Conservation (phyloP, 2,113 vertebrate species). For the Galbula dea region DNA sequence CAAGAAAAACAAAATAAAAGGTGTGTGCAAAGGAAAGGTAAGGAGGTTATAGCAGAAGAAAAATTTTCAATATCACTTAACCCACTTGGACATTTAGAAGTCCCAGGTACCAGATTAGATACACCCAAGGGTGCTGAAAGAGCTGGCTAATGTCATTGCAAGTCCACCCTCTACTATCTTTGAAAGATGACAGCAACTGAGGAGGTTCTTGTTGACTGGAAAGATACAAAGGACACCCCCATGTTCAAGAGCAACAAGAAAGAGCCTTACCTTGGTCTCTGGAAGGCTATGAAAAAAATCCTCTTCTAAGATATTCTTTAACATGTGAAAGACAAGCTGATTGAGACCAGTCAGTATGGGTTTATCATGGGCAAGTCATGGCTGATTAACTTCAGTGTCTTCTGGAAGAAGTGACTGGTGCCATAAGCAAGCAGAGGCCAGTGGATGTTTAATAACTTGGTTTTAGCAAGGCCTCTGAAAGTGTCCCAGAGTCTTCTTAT, state of each 20-base stretch:
- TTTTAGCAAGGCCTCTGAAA: neutral
- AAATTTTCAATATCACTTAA: neutral
- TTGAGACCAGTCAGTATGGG: neutral
- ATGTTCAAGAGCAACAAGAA: neutral
- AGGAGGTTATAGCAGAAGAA: neutral
- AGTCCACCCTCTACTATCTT: neutral
- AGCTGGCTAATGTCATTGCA: neutral
- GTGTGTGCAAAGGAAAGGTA: neutral
- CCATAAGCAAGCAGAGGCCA: neutral
- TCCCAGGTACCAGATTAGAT: neutral
- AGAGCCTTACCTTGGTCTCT: neutral
- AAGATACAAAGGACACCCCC: neutral
- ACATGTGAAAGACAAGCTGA: neutral
- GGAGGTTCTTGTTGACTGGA: neutral
- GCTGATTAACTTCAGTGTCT: neutral
- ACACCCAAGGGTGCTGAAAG: neutral
- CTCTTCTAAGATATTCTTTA: neutral
- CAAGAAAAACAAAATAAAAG: neutral
- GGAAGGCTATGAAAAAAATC: neutral
- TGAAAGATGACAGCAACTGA: neutral
- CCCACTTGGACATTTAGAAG: neutral
- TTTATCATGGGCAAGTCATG: neutral
- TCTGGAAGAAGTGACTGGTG: neutral
- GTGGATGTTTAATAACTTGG: neutral
- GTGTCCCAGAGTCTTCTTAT: neutral